Evolutionary conservation across 1,140 invertebrate genomes (phyloP), one percentile per base, ranked within the genome.

Genomic region (Goniozus legneri): DNA sequence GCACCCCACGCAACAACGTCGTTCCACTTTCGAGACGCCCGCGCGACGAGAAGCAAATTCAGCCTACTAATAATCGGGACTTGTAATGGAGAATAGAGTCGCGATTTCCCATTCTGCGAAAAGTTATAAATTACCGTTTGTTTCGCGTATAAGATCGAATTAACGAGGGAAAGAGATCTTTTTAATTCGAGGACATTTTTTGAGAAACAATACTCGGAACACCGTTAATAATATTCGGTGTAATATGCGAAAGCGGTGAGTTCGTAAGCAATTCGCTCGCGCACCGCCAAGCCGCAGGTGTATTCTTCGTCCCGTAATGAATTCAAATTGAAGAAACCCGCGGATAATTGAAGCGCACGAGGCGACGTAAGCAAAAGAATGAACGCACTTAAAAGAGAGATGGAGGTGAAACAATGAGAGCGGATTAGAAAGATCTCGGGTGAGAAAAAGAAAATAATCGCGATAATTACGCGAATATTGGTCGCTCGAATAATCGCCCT

Each of bases 211-310:
- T 27, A 4, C 10, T 4, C 4, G 10, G 10, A 27, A 10, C 10
- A 10, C 24, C 24, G 24, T 27, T 27, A 27, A 27, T 27, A 27
- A 27, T 27, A 27, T 27, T 27, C 24, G 24, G 4, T 27, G 10
- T 27, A 27, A 27, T 27, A 27, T 27, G 4, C 24, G 24, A 6
- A 6, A 27, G 24, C 4, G 10, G 10, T 6, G 24, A 10, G 24
- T 6, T 27, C 4, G 24, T 4, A 27, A 27, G 10, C 24, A 27
- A 27, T 27, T 27, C n/a, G 24, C 24, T 6, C 4, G 4, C 4
- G 24, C 10, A 27, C 4, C 4, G 24, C 24, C 10, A 10, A 27
- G 50, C 47, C 52, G 42, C 50, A 51, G 47, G 37, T 44, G 36
- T 16, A 27, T 39, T 49, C 49, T 54, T 57, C 42, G 24, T 10